phyloP scores from a whole-genome alignment of 1,140 invertebrate species.

The Argopecten irradians region DNA sequence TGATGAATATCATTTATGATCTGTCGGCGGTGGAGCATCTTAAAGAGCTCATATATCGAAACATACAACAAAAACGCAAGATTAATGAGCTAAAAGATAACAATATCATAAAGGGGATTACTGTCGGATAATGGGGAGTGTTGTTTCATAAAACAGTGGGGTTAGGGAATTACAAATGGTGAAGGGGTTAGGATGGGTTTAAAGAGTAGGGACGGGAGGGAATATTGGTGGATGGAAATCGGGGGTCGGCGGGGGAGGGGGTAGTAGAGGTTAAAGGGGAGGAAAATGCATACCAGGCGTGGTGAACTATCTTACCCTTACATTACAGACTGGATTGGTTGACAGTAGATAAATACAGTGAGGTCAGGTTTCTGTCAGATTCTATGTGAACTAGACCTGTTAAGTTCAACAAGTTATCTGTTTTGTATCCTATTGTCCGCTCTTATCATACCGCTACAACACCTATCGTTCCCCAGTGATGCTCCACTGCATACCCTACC shows the following conservation, averaged over 20 bases:
- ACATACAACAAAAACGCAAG: neutral
- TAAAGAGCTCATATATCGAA: neutral
- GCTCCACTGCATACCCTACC: neutral
- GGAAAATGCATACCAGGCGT: neutral
- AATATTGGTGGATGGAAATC: neutral
- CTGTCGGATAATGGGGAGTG: too few species aligned
- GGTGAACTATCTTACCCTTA: neutral
- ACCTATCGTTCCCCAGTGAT: neutral
- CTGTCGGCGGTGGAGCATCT: too few species aligned
- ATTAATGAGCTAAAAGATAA: neutral
- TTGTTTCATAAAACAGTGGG: too few species aligned
- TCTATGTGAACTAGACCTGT: slow-evolving; percentile 21
- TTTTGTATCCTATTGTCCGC: neutral
- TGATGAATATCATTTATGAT: too few species aligned
- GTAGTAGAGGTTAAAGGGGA: neutral
- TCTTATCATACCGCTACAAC: neutral
- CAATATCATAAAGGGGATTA: neutral
- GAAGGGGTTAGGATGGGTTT: too few species aligned
- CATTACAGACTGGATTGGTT: neutral
- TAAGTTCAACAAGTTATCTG: slow-evolving; percentile 3
- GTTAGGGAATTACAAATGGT: too few species aligned
- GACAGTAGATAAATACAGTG: neutral
- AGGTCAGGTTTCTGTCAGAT: slow-evolving; percentile 21
- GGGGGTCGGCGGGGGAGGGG: neutral
- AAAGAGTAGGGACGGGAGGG: too few species aligned